Evolutionary conservation across 1,140 invertebrate species (phyloP).

Genomic region (Heterodera carotae): DNA sequence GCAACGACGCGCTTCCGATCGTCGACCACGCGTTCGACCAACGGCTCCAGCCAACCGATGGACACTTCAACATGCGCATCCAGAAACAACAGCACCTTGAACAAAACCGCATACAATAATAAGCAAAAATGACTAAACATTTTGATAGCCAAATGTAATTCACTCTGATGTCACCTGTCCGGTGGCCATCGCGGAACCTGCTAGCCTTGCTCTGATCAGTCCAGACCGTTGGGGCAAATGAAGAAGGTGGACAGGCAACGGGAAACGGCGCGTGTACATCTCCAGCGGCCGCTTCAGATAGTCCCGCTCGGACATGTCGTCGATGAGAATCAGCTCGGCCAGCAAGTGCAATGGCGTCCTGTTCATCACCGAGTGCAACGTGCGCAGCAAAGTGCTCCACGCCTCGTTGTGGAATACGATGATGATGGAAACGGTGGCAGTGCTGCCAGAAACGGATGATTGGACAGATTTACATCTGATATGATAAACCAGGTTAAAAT

Average conservation of each 20-base stretch:
- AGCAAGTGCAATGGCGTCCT: conserved; percentile 77
- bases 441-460: conserved; percentile 38
- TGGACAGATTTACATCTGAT: conserved; percentile 28
- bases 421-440: conserved; percentile 78
- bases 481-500: conserved; percentile 11
- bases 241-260: conserved; percentile 70
- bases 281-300: conserved; percentile 79
- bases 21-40: conserved; percentile 76
- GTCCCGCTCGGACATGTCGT: conserved; percentile 79
- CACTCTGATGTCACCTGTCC: conserved; percentile 72
- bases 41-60: conserved; percentile 82
- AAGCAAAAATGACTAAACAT: background rate
- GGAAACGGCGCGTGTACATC: conserved; percentile 75
- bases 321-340: conserved; percentile 84
- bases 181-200: conserved; percentile 77
- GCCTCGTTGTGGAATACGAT: conserved; percentile 91
- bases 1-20: conserved; percentile 78
- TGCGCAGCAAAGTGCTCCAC: conserved; percentile 82
- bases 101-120: no score
- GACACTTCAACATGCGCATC: conserved; percentile 93
- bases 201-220: conserved; percentile 79
- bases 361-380: conserved; percentile 81
- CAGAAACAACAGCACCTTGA: conserved; percentile 78
- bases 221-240: conserved; percentile 74
- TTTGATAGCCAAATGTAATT: background rate